A percentile compares a stretch with the other conserved stretches of the same genome.
Evolutionary conservation across 2,797 vertebrate genomes (phyloP).

Genomic region (Bucorvus abyssinicus): DNA sequence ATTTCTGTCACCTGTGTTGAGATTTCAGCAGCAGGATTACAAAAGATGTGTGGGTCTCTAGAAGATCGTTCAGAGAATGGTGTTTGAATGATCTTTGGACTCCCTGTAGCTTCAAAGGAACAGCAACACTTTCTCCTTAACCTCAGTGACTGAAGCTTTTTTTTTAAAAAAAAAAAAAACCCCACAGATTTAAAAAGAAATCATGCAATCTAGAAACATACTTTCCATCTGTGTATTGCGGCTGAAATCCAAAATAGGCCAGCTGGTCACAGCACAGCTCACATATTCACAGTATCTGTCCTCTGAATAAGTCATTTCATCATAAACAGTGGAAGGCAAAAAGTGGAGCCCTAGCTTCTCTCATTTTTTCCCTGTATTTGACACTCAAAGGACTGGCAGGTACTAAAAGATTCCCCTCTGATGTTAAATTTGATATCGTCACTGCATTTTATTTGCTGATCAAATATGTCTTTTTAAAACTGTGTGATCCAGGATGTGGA

Average conservation of each 20-base stretch:
- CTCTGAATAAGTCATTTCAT: conserved; percentile 44
- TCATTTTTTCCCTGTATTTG: background rate
- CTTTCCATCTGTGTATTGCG: conserved; percentile 55
- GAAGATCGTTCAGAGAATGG: background rate
- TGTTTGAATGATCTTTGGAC: background rate
- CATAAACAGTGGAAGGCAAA: conserved; percentile 40
- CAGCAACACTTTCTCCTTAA: background rate
- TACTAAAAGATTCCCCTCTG: conserved; percentile 32
- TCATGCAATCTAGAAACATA: conserved; percentile 24
- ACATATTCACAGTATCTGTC: conserved; percentile 25
- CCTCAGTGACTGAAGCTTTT: background rate
- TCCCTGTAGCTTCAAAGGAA: background rate
- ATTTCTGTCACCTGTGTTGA: conserved; percentile 18
- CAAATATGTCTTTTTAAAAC: conserved; percentile 36
- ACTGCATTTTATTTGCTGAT: conserved; percentile 56
- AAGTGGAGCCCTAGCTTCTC: conserved; percentile 2
- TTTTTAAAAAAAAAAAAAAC: background rate
- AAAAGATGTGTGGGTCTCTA: background rate
- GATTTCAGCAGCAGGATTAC: background rate
- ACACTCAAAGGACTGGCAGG: conserved; percentile 31
- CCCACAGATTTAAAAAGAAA: conserved; percentile 46
- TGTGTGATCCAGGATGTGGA: conserved; percentile 60
- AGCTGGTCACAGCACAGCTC: conserved; percentile 51
- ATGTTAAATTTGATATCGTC: conserved; percentile 42
- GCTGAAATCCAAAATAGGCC: conserved; percentile 48